phyloP scores from a whole-genome alignment of 2,888 invertebrate genomes.

The Apotomis betuletana region DNA sequence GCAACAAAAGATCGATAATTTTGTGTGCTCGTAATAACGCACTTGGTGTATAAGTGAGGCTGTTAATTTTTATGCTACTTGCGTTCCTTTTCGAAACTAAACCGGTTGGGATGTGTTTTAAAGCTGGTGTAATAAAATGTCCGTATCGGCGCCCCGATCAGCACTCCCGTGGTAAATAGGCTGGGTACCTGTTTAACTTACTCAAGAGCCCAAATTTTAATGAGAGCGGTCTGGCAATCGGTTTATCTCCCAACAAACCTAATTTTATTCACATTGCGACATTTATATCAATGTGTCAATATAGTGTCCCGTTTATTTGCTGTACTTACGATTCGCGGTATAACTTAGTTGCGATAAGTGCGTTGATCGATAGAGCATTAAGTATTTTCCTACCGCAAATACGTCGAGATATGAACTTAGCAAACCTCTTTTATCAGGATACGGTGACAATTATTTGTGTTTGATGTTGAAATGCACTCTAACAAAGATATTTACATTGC shows the following conservation, averaged over 20 bases:
- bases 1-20: slow-evolving; percentile 50
- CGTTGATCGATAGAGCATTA: slow-evolving; percentile 27
- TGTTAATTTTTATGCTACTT: slow-evolving; percentile 75
- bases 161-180: slow-evolving; percentile 56
- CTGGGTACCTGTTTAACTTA: slow-evolving; percentile 52
- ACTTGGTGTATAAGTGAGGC: slow-evolving; percentile 60
- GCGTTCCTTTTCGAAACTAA: slow-evolving; percentile 75
- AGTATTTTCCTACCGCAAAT: slow-evolving; percentile 32
- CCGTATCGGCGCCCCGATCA: slow-evolving; percentile 73
- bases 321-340: slow-evolving; percentile 24
- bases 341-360: slow-evolving; percentile 32
- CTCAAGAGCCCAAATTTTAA: slow-evolving; percentile 30
- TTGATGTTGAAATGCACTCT: slow-evolving; percentile 28
- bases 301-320: slow-evolving; percentile 32
- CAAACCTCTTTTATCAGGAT: slow-evolving; percentile 26
- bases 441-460: slow-evolving; percentile 28
- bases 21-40: slow-evolving; percentile 48
- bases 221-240: slow-evolving; percentile 31
- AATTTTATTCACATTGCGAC: slow-evolving; percentile 34
- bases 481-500: slow-evolving; percentile 18
- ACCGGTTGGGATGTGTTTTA: slow-evolving; percentile 76
- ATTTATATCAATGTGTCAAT: slow-evolving; percentile 40
- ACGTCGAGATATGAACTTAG: slow-evolving; percentile 25
- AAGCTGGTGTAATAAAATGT: slow-evolving; percentile 79
- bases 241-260: slow-evolving; percentile 35